Evolutionary conservation across 2,888 invertebrate species (phyloP).

Genomic region (Cosmia pyralina): DNA sequence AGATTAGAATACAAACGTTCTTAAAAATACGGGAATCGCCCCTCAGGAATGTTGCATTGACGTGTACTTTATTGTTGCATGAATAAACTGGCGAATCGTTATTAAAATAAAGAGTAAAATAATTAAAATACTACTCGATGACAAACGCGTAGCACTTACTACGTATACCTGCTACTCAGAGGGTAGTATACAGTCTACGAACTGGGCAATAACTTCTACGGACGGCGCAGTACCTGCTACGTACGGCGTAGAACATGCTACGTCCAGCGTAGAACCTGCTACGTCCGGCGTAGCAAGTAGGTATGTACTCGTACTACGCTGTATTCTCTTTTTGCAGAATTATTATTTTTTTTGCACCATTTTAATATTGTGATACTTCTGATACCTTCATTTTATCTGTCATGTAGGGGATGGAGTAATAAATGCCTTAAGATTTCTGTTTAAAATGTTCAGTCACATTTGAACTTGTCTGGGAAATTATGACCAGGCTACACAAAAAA

Average conservation of each 20-base stretch:
- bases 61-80: not conserved
- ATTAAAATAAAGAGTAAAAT: not conserved
- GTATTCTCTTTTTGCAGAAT: not conserved
- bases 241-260: not conserved
- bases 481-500: not conserved
- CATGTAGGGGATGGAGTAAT: not conserved
- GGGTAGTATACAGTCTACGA: not conserved
- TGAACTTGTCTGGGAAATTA: not conserved
- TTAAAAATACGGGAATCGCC: too few species aligned
- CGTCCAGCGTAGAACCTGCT: not conserved
- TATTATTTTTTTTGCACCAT: not conserved
- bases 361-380: slow-evolving; percentile 1
- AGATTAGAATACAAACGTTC: too few species aligned
- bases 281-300: not conserved
- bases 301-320: not conserved
- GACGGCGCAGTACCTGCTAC: not conserved
- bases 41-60: too few species aligned
- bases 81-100: not conserved
- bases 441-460: slow-evolving; percentile 22
- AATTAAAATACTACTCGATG: not conserved
- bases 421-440: slow-evolving; percentile 1
- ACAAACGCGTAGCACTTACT: not conserved
- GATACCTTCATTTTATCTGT: not conserved
- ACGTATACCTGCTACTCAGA: not conserved
- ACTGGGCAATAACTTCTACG: not conserved